Percentiles rank a stretch among this genome's conserved stretches.
These are phyloP conservation scores for Adrianichthys oophorus DNA, from an alignment of 2,797 vertebrate genomes.

Conservation along the genomic window DNA sequence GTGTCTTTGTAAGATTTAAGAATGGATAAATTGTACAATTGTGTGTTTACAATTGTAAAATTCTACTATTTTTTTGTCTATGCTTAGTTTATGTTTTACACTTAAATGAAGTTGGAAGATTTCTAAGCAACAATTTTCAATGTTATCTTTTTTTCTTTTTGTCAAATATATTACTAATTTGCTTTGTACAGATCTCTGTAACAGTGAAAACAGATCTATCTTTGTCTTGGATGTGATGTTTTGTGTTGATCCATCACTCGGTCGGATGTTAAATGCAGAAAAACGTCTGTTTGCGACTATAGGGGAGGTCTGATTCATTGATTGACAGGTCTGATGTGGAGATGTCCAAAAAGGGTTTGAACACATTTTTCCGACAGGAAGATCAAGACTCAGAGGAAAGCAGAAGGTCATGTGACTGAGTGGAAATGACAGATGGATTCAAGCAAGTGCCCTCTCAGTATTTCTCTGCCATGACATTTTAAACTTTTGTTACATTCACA, in stretches of 20 bases:
- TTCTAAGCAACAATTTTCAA: no score
- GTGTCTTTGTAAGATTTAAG: no score
- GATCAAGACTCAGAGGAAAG: conserved; percentile 28
- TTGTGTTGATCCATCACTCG: conserved; percentile 22
- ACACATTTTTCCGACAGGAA: conserved; percentile 31
- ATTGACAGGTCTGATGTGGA: conserved; percentile 6
- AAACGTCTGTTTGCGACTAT: conserved; percentile 20
- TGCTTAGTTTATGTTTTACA: no score
- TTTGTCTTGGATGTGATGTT: no score
- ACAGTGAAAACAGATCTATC: no score
- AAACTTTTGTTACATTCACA: conserved; percentile 31
- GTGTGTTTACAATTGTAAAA: no score
- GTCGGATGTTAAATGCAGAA: conserved; percentile 15
- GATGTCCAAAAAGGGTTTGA: conserved; percentile 24
- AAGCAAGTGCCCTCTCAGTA: conserved; percentile 3
- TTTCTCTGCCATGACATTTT: conserved; percentile 27
- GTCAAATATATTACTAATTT: no score
- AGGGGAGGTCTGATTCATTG: conserved; percentile 25
- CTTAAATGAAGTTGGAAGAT: no score
- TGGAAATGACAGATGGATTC: conserved; percentile 24
- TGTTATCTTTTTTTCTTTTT: no score
- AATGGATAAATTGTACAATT: no score
- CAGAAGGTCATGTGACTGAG: conserved; percentile 45
- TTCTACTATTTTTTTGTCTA: no score
- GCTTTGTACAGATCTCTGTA: no score